Evolutionary conservation across 2,797 vertebrate genomes (phyloP).

Genomic region (Ptychobarbus kaznakovi): DNA sequence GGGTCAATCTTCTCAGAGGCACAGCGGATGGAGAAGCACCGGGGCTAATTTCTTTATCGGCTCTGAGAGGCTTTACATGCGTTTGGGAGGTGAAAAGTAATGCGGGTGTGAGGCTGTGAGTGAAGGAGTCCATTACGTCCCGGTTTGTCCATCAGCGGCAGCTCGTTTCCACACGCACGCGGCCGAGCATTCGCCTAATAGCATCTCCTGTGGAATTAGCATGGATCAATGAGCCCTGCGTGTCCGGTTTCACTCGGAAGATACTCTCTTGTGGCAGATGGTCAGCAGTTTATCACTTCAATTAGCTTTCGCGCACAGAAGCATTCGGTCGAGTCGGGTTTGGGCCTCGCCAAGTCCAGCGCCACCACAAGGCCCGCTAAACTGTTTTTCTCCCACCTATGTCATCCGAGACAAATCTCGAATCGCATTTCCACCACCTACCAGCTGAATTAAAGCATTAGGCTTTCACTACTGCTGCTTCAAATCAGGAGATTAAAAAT

Average conservation of each 20-base stretch:
- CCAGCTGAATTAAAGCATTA: conserved; percentile 51
- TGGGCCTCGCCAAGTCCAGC: conserved; percentile 51
- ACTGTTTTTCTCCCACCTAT: conserved; percentile 32
- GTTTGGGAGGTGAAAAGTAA: conserved; percentile 46
- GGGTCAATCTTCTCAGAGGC: conserved; percentile 57
- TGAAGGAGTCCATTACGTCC: conserved; percentile 49
- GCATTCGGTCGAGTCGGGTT: background rate
- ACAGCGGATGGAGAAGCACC: conserved; percentile 36
- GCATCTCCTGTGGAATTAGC: conserved; percentile 66
- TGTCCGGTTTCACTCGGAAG: conserved; percentile 62
- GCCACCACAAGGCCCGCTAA: conserved; percentile 48
- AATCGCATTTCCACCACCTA: conserved; percentile 58
- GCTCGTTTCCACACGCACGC: conserved; percentile 41
- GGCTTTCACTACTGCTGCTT: conserved; percentile 39
- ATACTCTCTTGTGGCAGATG: conserved; percentile 68
- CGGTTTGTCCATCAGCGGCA: conserved; percentile 45
- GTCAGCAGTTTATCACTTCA: conserved; percentile 70
- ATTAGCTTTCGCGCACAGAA: conserved; percentile 65
- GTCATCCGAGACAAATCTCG: conserved; percentile 38
- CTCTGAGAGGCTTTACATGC: conserved; percentile 45
- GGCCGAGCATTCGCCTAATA: conserved; percentile 54
- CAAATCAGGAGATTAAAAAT: conserved; percentile 46
- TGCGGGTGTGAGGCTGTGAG: conserved; percentile 41
- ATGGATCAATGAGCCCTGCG: conserved; percentile 62
- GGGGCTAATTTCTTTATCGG: conserved; percentile 53